Conservation (phyloP, 2,888 invertebrate species). For the Papilio demoleus region DNA sequence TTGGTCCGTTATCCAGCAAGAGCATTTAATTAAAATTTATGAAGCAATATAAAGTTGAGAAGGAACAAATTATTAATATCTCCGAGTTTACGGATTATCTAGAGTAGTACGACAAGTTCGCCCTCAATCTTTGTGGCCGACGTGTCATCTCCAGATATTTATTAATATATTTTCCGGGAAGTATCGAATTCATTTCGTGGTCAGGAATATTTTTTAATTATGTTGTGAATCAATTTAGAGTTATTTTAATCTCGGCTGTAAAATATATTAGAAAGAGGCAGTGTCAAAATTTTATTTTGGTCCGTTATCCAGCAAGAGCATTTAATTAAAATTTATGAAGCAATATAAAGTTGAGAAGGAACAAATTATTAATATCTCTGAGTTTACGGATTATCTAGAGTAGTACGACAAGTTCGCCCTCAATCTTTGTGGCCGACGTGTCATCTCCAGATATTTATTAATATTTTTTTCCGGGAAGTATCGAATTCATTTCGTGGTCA, state of each 20-base stretch:
- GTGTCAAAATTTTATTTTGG: slow-evolving; percentile 20
- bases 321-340: slow-evolving; percentile 42
- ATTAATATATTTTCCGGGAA: slow-evolving; percentile 41
- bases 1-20: slow-evolving; percentile 16
- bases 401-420: slow-evolving; percentile 42
- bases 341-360: slow-evolving; percentile 39
- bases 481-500: slow-evolving; percentile 12
- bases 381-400: slow-evolving; percentile 41
- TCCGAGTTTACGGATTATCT: slow-evolving; percentile 41
- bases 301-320: slow-evolving; percentile 15
- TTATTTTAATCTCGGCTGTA: not conserved
- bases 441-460: slow-evolving; percentile 45
- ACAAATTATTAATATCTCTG: slow-evolving; percentile 40
- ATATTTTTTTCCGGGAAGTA: slow-evolving; percentile 36
- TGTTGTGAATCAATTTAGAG: not conserved
- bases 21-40: slow-evolving; percentile 42
- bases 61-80: slow-evolving; percentile 40
- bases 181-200: slow-evolving; percentile 17
- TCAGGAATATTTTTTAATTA: slow-evolving; percentile 12
- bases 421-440: slow-evolving; percentile 42
- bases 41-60: slow-evolving; percentile 39
- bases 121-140: slow-evolving; percentile 40
- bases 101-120: slow-evolving; percentile 41
- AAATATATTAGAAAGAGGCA: not conserved
- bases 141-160: slow-evolving; percentile 45